Conservation (phyloP, 2,797 vertebrate species). For the Pangasius macronema region DNA sequence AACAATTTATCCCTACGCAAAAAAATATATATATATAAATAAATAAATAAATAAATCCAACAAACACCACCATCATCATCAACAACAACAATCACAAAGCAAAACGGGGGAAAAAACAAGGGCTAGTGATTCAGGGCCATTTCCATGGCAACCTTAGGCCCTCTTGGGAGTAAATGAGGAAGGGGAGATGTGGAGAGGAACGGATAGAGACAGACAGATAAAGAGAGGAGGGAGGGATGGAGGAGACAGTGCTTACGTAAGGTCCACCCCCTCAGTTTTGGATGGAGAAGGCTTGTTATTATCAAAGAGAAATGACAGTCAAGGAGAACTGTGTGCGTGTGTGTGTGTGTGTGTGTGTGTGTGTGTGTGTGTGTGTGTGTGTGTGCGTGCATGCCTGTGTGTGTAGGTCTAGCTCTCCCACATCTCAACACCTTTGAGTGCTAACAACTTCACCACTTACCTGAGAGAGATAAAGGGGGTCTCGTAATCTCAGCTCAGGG, state of each 20-base stretch:
- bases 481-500: conserved; percentile 9
- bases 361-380: conserved; percentile 38
- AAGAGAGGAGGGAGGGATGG: conserved; percentile 26
- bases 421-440: conserved; percentile 37
- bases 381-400: conserved; percentile 13
- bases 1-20: neutral
- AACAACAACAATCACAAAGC: neutral
- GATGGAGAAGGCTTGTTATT: conserved; percentile 40
- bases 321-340: conserved; percentile 25
- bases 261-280: conserved; percentile 36
- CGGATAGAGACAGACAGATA: conserved; percentile 29
- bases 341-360: conserved; percentile 37
- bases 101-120: neutral
- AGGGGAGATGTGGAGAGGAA: neutral
- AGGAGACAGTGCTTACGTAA: conserved; percentile 29
- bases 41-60: neutral
- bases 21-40: neutral
- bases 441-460: conserved; percentile 45
- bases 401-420: conserved; percentile 19
- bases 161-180: conserved; percentile 21
- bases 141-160: conserved; percentile 49
- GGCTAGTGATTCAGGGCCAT: conserved; percentile 29
- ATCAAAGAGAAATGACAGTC: conserved; percentile 42
- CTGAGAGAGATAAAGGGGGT: conserved; percentile 17
- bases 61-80: neutral